A percentile compares a stretch with the other conserved stretches of the same genome.
phyloP scores from a whole-genome alignment of 2,888 invertebrate species.

The Heliconius charithonia region DNA sequence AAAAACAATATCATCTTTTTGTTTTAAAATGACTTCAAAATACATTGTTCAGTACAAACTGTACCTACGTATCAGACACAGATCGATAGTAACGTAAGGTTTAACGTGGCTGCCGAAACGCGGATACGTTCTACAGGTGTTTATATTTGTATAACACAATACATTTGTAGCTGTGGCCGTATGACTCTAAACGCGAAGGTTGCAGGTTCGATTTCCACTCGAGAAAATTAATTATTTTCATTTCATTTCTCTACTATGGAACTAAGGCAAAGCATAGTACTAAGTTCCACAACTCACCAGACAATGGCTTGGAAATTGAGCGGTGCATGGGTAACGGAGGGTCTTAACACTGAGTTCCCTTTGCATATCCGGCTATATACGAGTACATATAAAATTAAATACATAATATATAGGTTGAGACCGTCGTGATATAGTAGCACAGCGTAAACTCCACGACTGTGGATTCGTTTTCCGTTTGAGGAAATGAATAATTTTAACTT shows the following conservation, averaged over 20 bases:
- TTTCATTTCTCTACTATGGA: too few relatives aligned
- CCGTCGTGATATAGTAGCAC: too few relatives aligned
- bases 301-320: too few relatives aligned
- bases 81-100: neutral
- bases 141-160: neutral
- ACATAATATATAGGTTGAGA: too few relatives aligned
- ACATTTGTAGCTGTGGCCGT: neutral
- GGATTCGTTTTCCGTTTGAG: neutral
- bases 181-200: too few relatives aligned
- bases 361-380: too few relatives aligned
- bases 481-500: neutral
- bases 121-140: neutral
- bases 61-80: neutral
- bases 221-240: too few relatives aligned
- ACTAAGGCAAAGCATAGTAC: too few relatives aligned
- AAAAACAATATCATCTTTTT: too few relatives aligned
- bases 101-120: neutral
- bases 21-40: neutral
- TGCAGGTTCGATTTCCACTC: too few relatives aligned
- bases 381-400: too few relatives aligned
- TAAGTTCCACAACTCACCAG: too few relatives aligned
- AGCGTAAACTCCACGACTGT: neutral
- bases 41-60: neutral
- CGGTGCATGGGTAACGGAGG: neutral
- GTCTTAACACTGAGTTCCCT: neutral